These are phyloP conservation scores for Stegana nigrithorax DNA, from an alignment of 2,888 invertebrate species.

Conservation along the genomic window DNA sequence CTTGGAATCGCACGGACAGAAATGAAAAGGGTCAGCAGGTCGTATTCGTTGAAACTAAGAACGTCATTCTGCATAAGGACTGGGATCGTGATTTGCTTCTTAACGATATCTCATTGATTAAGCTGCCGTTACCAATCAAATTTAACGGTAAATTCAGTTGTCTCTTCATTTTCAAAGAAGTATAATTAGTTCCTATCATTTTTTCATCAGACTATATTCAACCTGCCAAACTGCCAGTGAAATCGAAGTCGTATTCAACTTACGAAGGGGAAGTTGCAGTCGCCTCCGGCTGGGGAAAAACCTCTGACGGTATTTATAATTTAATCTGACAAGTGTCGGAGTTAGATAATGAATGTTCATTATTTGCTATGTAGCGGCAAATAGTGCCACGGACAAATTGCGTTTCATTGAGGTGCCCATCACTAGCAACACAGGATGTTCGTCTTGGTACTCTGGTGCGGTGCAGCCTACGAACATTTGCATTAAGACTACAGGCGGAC, in stretches of 20 bases:
- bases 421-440: slow-evolving; percentile 42
- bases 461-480: slow-evolving; percentile 59
- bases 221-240: slow-evolving; percentile 43
- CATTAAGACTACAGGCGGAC: slow-evolving; percentile 59
- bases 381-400: slow-evolving; percentile 39
- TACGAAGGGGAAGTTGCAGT: slow-evolving; percentile 39
- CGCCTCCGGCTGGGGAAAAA: slow-evolving; percentile 53
- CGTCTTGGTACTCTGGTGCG: slow-evolving; percentile 34
- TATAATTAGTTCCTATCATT: not conserved
- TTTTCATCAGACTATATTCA: slow-evolving; percentile 36
- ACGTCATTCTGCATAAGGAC: slow-evolving; percentile 39
- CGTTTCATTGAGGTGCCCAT: slow-evolving; percentile 48
- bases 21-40: slow-evolving; percentile 39
- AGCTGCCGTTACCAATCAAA: slow-evolving; percentile 36
- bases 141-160: slow-evolving; percentile 38
- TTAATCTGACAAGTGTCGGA: too few relatives aligned
- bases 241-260: slow-evolving; percentile 27
- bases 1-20: slow-evolving; percentile 32
- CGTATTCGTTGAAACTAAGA: slow-evolving; percentile 29
- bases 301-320: slow-evolving; percentile 53
- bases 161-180: not conserved
- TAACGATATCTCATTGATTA: slow-evolving; percentile 59
- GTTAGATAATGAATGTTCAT: too few relatives aligned
- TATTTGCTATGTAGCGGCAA: too few relatives aligned
- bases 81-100: slow-evolving; percentile 34